These are phyloP conservation scores for Meriones unguiculatus DNA, from an alignment of 2,113 vertebrate species.

Conservation along the genomic window DNA sequence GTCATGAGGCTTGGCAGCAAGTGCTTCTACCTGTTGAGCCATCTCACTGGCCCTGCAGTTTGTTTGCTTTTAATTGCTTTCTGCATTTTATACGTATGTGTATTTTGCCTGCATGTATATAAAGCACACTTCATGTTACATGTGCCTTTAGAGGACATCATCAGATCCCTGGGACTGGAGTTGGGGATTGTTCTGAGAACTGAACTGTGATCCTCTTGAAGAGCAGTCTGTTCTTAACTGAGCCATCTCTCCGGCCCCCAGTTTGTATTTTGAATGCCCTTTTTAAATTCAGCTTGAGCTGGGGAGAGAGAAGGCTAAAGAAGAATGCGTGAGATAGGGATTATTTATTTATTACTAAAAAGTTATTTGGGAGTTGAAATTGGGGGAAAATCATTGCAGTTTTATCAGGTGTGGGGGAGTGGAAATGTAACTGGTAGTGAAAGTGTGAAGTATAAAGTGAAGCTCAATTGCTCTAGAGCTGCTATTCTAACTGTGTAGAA, in stretches of 20 bases:
- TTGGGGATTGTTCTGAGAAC: background rate
- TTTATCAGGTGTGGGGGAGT: background rate
- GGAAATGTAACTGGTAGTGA: background rate
- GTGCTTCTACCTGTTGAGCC: background rate
- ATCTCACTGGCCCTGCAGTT: no score
- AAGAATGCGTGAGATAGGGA: background rate
- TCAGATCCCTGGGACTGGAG: no score
- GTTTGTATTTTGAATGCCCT: constrained; percentile 40
- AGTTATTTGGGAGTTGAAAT: background rate
- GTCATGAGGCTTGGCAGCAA: background rate
- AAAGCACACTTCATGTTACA: no score
- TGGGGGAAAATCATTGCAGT: background rate
- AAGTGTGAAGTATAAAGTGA: no score
- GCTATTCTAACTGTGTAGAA: background rate
- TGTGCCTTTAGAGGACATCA: no score
- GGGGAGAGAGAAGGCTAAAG: background rate
- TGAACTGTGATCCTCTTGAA: background rate
- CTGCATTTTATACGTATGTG: no score
- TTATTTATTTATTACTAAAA: background rate
- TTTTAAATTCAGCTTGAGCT: background rate
- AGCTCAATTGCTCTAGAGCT: background rate
- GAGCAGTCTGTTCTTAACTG: background rate
- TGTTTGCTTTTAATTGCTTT: no score
- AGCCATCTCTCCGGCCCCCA: background rate
- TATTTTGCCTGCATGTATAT: no score